Evolutionary conservation across 1,140 invertebrate genomes (phyloP), one percentile per base, ranked within the genome.

Genomic region (Elysia chlorotica): DNA sequence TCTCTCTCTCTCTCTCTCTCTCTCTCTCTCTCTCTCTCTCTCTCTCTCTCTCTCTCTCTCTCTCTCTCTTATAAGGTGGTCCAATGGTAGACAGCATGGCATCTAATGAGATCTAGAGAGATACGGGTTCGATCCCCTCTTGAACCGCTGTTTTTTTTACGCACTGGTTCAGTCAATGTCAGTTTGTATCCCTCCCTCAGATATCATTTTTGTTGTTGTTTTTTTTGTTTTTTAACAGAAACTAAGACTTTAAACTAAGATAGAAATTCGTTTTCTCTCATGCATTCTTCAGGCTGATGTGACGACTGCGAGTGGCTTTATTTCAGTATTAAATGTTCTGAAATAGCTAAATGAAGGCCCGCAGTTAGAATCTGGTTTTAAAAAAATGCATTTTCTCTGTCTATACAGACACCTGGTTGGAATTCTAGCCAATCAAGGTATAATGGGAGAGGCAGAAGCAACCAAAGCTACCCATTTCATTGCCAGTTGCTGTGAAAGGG

Each of bases 391-490:
- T 56, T 1, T 56, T 33, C 31, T 6, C 21, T 56, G 21, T 54
- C 30, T 31, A 35, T n/a, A 33, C 73, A 86, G 86, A 19, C 93
- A 96, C 84, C 92, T 93, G 0, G 83, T 88, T 35, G 98, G 98
- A 65, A 93, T 99, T 73, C 90, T 99, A 57, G 97, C 93, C n/a
- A 99, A 99, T 86, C 99, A 99, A 89, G 98, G 98, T 36, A 95
- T 98, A 5, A 88, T 99, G 2, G 97, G 97, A 87, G 94, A 95
- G 0, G 95, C 98, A 87, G 94, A 94, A 76, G 97, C 98, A 6
- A 87, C 97, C 19, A 99, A 99, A 84, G 96, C 95, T 48, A 92
- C 97, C 21, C 98, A 99, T 90, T 99, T 99, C 86, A 93, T 99
- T 77, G 93, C 99, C 86, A 87, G 99, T 21, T 98, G 96, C 85